Evolutionary conservation across 2,888 invertebrate genomes (phyloP).

Genomic region (Dusona sp.): DNA sequence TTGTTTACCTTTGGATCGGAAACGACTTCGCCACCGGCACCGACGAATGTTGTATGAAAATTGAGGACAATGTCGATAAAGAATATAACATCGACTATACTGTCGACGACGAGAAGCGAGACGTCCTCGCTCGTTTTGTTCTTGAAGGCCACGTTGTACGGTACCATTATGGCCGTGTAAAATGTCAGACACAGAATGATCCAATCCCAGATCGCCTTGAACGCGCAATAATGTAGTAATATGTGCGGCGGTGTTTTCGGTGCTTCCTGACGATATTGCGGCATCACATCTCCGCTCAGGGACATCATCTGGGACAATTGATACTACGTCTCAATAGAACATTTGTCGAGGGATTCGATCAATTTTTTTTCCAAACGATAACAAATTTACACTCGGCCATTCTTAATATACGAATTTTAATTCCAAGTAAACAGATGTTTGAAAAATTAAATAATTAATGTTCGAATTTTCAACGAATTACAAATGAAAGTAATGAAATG

Average conservation of each 20-base stretch:
- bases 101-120: constrained; percentile 96
- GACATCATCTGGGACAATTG: constrained; percentile 93
- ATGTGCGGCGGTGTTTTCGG: constrained; percentile 99
- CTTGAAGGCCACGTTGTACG: constrained; percentile 99
- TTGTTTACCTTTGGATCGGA: constrained; percentile 96
- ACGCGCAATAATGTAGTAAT: constrained; percentile 99
- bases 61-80: constrained; percentile 99
- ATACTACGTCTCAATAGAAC: constrained; percentile 55
- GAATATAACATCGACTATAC: constrained; percentile 99
- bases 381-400: too few relatives aligned
- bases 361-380: background rate
- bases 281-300: constrained; percentile 98
- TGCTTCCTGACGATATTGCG: constrained; percentile 99
- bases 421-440: too few relatives aligned
- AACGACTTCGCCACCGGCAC: constrained; percentile 97
- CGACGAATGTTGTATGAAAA: constrained; percentile 99
- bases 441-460: too few relatives aligned
- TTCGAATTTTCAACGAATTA: too few relatives aligned
- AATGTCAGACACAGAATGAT: constrained; percentile 99
- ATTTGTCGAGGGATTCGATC: background rate
- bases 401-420: too few relatives aligned
- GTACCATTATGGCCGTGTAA: constrained; percentile 99
- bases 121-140: constrained; percentile 99
- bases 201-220: constrained; percentile 99
- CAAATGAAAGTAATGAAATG: too few relatives aligned